phyloP scores from a whole-genome alignment of 2,888 invertebrate species.

The Patella pellucida region DNA sequence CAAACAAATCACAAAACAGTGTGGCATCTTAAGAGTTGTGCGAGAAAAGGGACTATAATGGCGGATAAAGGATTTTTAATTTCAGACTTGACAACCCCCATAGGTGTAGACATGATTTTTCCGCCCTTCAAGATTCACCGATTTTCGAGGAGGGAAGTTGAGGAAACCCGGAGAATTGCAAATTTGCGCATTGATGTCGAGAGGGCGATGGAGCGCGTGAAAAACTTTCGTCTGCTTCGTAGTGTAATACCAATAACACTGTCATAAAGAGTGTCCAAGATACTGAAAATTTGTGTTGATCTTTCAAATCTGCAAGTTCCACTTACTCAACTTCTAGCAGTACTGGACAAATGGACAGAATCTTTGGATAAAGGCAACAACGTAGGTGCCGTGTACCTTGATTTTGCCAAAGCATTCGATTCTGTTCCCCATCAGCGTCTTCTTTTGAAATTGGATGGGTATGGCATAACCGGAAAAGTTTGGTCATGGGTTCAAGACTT shows the following conservation, averaged over 20 bases:
- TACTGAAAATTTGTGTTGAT: slow-evolving; percentile 15
- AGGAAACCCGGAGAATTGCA: slow-evolving; percentile 28
- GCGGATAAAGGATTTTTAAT: slow-evolving; percentile 41
- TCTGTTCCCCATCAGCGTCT: too few species aligned
- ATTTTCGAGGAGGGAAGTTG: slow-evolving; percentile 22
- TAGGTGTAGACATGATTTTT: slow-evolving; percentile 27
- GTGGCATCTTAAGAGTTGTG: slow-evolving; percentile 32
- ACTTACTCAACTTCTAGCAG: too few species aligned
- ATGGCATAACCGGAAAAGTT: too few species aligned
- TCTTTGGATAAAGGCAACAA: too few species aligned
- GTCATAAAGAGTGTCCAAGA: slow-evolving; percentile 13
- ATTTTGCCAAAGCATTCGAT: too few species aligned
- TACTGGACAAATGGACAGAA: too few species aligned
- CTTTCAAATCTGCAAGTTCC: not conserved
- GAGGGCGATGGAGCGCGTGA: slow-evolving; percentile 26
- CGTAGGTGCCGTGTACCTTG: too few species aligned
- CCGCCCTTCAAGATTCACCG: slow-evolving; percentile 30
- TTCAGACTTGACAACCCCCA: slow-evolving; percentile 27
- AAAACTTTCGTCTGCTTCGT: slow-evolving; percentile 26
- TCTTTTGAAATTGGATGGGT: too few species aligned
- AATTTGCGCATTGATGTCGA: slow-evolving; percentile 10
- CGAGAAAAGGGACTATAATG: slow-evolving; percentile 41
- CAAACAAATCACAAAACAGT: slow-evolving; percentile 29
- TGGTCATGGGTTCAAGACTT: too few species aligned
- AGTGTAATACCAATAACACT: slow-evolving; percentile 21